These are phyloP conservation scores for Scortum barcoo DNA, from an alignment of 2,113 vertebrate species.

Conservation along the genomic window DNA sequence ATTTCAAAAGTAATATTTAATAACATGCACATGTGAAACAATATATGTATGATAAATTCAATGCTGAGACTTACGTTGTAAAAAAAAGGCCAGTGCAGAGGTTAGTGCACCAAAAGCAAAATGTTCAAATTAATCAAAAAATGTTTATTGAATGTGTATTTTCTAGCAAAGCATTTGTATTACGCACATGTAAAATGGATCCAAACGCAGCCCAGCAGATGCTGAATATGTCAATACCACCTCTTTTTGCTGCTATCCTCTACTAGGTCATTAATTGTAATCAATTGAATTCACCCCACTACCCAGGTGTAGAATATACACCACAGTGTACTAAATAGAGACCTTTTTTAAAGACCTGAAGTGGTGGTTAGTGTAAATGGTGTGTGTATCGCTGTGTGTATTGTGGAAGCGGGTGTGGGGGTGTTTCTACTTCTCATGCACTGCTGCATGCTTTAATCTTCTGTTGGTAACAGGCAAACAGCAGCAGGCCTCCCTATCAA, in stretches of 20 bases:
- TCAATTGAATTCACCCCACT: slow-evolving; percentile 9
- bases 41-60: not conserved
- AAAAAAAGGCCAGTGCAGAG: no score
- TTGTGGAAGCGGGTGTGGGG: slow-evolving; percentile 5
- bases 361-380: not conserved
- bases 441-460: slow-evolving; percentile 58
- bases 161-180: not conserved
- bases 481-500: slow-evolving; percentile 48
- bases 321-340: not conserved
- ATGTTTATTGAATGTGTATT: not conserved
- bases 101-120: not conserved
- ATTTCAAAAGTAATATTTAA: no score
- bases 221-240: not conserved
- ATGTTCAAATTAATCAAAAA: no score
- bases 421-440: slow-evolving; percentile 28
- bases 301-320: not conserved
- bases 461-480: slow-evolving; percentile 23
- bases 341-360: not conserved
- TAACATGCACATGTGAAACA: not conserved
- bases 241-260: not conserved
- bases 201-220: not conserved
- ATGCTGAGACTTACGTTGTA: no score
- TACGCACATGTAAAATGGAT: not conserved
- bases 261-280: slow-evolving; percentile 18
- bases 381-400: not conserved